A percentile compares a stretch with the other conserved stretches of the same genome.
These are phyloP conservation scores for Drosophila trapezifrons DNA, from an alignment of 1,140 invertebrate genomes.

Conservation along the genomic window DNA sequence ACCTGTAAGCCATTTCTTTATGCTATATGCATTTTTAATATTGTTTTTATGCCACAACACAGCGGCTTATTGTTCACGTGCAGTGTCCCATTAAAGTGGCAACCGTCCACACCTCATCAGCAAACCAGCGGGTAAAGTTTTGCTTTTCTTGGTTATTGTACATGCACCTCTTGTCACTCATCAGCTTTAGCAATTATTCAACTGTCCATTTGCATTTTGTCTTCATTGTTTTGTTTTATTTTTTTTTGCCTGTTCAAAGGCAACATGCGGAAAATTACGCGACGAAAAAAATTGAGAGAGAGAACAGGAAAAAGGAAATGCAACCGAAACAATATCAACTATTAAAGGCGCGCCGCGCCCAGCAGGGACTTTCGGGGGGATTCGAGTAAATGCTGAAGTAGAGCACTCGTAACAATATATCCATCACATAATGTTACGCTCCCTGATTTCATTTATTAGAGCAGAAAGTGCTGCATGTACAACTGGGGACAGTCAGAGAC, in stretches of 20 bases:
- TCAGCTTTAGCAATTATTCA: slow-evolving; percentile 72
- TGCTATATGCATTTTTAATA: slow-evolving; percentile 32
- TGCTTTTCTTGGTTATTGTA: slow-evolving; percentile 23
- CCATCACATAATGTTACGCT: slow-evolving; percentile 82
- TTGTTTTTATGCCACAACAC: slow-evolving; percentile 11
- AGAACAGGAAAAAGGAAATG: slow-evolving; percentile 35
- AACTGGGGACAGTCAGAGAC: slow-evolving; percentile 53
- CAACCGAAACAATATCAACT: slow-evolving; percentile 69
- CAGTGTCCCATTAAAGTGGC: slow-evolving; percentile 33
- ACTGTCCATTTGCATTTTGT: slow-evolving; percentile 69
- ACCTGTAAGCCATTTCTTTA: not conserved
- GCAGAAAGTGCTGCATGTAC: slow-evolving; percentile 75
- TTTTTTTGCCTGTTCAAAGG: slow-evolving; percentile 44
- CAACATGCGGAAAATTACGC: slow-evolving; percentile 81
- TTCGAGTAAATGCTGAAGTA: slow-evolving; percentile 6
- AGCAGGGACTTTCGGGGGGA: not conserved
- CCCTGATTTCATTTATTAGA: slow-evolving; percentile 83
- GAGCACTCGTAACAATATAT: slow-evolving; percentile 71
- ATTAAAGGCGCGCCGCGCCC: slow-evolving; percentile 45
- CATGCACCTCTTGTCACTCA: slow-evolving; percentile 39
- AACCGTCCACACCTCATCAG: slow-evolving; percentile 37
- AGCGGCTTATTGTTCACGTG: slow-evolving; percentile 33
- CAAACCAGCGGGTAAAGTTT: slow-evolving; percentile 8
- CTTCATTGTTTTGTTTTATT: slow-evolving; percentile 23
- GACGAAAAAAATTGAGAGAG: slow-evolving; percentile 39